Evolutionary conservation across 2,888 invertebrate genomes (phyloP), one percentile per base, ranked within the genome.

Genomic region (Cynaeus angustus): DNA sequence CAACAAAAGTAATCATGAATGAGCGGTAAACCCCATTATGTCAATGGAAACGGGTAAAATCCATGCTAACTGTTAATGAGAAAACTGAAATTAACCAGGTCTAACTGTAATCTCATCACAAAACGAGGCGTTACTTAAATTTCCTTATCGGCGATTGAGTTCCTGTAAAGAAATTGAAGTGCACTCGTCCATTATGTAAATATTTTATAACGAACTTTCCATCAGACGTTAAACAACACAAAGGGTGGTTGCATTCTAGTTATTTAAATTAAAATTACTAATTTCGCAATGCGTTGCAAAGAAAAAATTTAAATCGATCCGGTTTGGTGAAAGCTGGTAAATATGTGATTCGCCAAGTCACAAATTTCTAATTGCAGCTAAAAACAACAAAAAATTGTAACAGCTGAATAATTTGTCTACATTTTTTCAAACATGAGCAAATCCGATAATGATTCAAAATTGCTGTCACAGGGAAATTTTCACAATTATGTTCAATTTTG

Each of bases 11-110:
- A 53, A 53, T 55, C 53, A 55, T 55, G 53, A 55, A 55, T 55
- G 53, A 55, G 53, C 53, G 53, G 53, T 55, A 55, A 37, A 55
- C 16, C 30, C 37, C 37, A 55, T 55, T 55, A 55, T 16, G 6
- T 14, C 38, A 38, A 37, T 13, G 53, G 37, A 37, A 55, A 16
- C 16, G 13, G 8, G 12, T 52, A 16, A 28, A 52, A 26, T 9
- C 9, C 37, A 12, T 14, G 12, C 3, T 53, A 53, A 53, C 53
- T 53, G 53, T 53, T 13, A 37, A 55, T 55, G 16, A 37, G 13
- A 46, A 46, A 16, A 46, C 16, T 46, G 6, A 46, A 46, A 46
- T 46, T 46, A 16, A 16, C 16, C 3, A 14, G 14, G 8, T 8
- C 13, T 21, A 46, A 46, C 46, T 16, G 46, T 46, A 46, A 46